These are phyloP conservation scores for Linepithema humile DNA, from an alignment of 1,140 invertebrate genomes.

Conservation along the genomic window DNA sequence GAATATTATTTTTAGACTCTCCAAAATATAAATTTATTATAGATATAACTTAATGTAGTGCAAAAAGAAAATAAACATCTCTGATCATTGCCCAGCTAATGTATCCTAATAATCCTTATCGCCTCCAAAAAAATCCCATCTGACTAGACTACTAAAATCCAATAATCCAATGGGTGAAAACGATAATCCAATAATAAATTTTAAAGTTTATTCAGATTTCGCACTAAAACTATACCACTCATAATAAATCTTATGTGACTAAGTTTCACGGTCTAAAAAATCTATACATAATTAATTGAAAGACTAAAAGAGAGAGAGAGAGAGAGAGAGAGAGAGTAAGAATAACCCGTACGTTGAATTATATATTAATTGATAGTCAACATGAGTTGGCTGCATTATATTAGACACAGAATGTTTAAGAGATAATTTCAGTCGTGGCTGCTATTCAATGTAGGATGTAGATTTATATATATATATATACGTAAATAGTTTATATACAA, in stretches of 20 bases:
- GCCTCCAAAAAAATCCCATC: too few relatives aligned
- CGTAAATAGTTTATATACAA: slow-evolving; percentile 42
- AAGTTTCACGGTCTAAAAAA: slow-evolving; percentile 62
- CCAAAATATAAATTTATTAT: too few relatives aligned
- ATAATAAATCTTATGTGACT: slow-evolving; percentile 69
- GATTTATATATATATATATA: not conserved
- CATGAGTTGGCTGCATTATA: slow-evolving; percentile 35
- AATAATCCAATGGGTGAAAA: too few relatives aligned
- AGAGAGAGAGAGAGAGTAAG: too few relatives aligned
- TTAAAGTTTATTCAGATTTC: slow-evolving; percentile 58
- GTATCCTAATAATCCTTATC: too few relatives aligned
- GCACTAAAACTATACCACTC: slow-evolving; percentile 66
- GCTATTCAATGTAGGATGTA: slow-evolving; percentile 18
- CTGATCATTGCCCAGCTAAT: too few relatives aligned
- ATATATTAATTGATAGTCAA: slow-evolving; percentile 25
- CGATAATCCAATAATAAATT: too few relatives aligned
- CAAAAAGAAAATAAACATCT: too few relatives aligned
- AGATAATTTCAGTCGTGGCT: slow-evolving; percentile 26
- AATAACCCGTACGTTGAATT: slow-evolving; percentile 63
- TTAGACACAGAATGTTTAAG: slow-evolving; percentile 48
- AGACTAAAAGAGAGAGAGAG: slow-evolving; percentile 53
- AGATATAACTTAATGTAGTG: too few relatives aligned
- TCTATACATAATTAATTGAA: slow-evolving; percentile 58
- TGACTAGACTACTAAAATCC: too few relatives aligned
- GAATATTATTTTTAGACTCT: too few relatives aligned